These are phyloP conservation scores for Cantharis rustica DNA, from an alignment of 2,888 invertebrate genomes.

Conservation along the genomic window DNA sequence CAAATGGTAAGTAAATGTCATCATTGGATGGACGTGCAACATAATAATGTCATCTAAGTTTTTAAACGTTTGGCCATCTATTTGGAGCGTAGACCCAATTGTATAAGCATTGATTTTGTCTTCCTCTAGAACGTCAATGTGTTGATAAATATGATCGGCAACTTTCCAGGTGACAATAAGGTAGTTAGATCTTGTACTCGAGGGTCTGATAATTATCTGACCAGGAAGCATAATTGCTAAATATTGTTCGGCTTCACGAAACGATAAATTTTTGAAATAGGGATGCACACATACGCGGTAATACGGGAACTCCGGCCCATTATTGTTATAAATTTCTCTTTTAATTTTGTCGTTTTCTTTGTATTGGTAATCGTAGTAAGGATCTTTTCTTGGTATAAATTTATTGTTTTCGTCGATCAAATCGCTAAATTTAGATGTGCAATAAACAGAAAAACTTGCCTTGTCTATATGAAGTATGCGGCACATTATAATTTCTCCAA, in stretches of 20 bases:
- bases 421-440: slow-evolving; percentile 92
- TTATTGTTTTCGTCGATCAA: slow-evolving; percentile 70
- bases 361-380: slow-evolving; percentile 73
- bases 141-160: slow-evolving; percentile 89
- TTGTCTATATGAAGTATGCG: slow-evolving; percentile 93
- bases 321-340: slow-evolving; percentile 80
- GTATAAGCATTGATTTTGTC: slow-evolving; percentile 57
- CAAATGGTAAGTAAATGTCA: slow-evolving; percentile 87
- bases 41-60: slow-evolving; percentile 99
- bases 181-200: slow-evolving; percentile 94
- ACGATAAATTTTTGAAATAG: slow-evolving; percentile 95
- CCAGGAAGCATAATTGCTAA: slow-evolving; percentile 94
- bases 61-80: slow-evolving; percentile 92
- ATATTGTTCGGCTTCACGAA: slow-evolving; percentile 87
- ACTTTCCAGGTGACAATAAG: slow-evolving; percentile 99
- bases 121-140: slow-evolving; percentile 94
- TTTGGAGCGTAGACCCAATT: slow-evolving; percentile 70
- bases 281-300: slow-evolving; percentile 94
- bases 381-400: slow-evolving; percentile 77
- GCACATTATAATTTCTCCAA: slow-evolving; percentile 83
- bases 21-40: slow-evolving; percentile 95
- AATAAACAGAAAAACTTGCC: slow-evolving; percentile 89
- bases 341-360: slow-evolving; percentile 84
- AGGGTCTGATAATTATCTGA: slow-evolving; percentile 94
- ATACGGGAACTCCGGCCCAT: slow-evolving; percentile 60